Conservation (phyloP, 2,888 invertebrate genomes). For the Scelioninae gen. 1 region DNA sequence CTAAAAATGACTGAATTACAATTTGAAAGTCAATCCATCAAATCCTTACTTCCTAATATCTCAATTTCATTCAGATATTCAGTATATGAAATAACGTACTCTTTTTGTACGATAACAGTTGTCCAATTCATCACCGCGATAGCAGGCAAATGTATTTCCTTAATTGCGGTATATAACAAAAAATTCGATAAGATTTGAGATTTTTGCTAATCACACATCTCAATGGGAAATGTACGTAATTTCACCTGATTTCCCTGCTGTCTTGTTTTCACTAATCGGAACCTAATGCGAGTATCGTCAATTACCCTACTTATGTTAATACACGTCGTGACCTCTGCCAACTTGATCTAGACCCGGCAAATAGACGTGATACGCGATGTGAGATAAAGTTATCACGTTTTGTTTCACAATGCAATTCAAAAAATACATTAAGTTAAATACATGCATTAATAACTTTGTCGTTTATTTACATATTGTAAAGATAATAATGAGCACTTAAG, state of each 20-base stretch:
- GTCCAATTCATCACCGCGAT: conserved; percentile 17
- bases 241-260: conserved; percentile 55
- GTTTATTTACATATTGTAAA: conserved; percentile 36
- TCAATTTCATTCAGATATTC: conserved; percentile 8
- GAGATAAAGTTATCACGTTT: conserved; percentile 54
- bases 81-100: conserved; percentile 13
- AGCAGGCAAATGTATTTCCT: conserved; percentile 14
- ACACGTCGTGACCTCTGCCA: conserved; percentile 43
- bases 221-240: conserved; percentile 51
- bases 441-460: conserved; percentile 30
- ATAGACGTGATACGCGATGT: conserved; percentile 33
- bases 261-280: conserved; percentile 61
- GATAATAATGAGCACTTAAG: conserved; percentile 26
- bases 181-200: conserved; percentile 23
- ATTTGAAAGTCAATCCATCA: conserved; percentile 3
- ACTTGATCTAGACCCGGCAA: conserved; percentile 24
- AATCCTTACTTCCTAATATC: conserved; percentile 3
- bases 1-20: background rate
- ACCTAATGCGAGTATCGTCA: conserved; percentile 50
- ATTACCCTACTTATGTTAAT: conserved; percentile 64
- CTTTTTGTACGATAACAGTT: conserved; percentile 8
- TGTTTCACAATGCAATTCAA: conserved; percentile 34
- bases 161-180: conserved; percentile 23
- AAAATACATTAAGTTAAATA: conserved; percentile 42
- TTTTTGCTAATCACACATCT: conserved; percentile 48